A percentile compares a stretch with the other conserved stretches of the same genome.
Conservation (phyloP, 2,888 invertebrate species). For the Adela reaumurella region DNA sequence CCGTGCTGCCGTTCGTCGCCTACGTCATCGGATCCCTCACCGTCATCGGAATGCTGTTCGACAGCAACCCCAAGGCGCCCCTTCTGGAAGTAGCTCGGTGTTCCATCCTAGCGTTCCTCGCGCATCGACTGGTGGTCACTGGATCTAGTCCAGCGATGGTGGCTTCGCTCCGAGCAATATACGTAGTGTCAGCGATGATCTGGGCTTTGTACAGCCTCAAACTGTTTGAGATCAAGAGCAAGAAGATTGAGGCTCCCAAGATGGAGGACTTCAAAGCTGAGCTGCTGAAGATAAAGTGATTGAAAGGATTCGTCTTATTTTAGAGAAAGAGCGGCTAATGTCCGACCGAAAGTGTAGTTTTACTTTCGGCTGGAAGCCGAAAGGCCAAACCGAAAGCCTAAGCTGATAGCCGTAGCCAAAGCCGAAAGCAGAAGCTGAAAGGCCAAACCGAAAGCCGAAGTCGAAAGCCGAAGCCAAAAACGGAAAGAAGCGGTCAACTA, state of each 20-base stretch:
- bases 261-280: not conserved
- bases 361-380: no score
- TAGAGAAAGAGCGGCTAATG: no score
- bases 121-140: slow-evolving; percentile 24
- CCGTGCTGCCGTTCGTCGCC: slow-evolving; percentile 54
- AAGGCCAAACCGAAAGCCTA: no score
- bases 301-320: no score
- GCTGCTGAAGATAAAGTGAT: not conserved
- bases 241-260: slow-evolving; percentile 17
- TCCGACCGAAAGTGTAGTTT: no score
- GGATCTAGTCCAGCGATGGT: slow-evolving; percentile 31
- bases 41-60: slow-evolving; percentile 69
- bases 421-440: no score
- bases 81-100: slow-evolving; percentile 64
- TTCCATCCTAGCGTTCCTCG: slow-evolving; percentile 52
- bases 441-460: no score
- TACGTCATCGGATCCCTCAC: slow-evolving; percentile 67
- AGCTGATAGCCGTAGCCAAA: no score
- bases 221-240: slow-evolving; percentile 51
- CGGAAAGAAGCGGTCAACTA: no score
- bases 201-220: slow-evolving; percentile 61
- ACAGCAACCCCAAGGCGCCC: slow-evolving; percentile 60
- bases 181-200: slow-evolving; percentile 57
- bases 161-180: slow-evolving; percentile 53
- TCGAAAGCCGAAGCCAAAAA: no score